These are phyloP conservation scores for Phortica okadai DNA, from an alignment of 2,888 invertebrate genomes.

Conservation along the genomic window DNA sequence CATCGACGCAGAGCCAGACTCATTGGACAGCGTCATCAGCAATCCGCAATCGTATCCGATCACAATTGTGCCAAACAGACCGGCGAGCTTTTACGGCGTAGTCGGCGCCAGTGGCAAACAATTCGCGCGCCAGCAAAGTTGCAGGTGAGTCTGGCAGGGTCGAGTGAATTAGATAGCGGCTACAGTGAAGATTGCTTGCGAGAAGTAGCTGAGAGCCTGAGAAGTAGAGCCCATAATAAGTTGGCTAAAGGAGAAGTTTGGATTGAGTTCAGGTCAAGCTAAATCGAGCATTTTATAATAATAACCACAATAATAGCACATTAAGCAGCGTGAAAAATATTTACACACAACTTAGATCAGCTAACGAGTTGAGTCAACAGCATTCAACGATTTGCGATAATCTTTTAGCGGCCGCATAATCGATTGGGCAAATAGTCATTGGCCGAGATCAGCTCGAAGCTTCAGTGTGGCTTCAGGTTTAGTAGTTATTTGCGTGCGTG, in stretches of 20 bases:
- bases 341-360: slow-evolving; percentile 15
- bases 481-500: slow-evolving; percentile 52
- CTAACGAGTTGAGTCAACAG: slow-evolving; percentile 31
- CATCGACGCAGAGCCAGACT: slow-evolving; percentile 75
- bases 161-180: too few relatives aligned
- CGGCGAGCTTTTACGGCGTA: slow-evolving; percentile 72
- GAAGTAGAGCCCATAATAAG: neutral
- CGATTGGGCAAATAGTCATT: slow-evolving; percentile 13
- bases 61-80: slow-evolving; percentile 75
- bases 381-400: neutral
- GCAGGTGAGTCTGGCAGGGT: slow-evolving; percentile 65
- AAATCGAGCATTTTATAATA: neutral
- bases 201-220: neutral
- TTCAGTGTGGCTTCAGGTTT: slow-evolving; percentile 9
- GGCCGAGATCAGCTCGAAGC: slow-evolving; percentile 12
- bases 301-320: neutral
- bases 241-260: neutral
- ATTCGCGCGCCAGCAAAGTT: slow-evolving; percentile 72
- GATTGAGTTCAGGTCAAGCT: neutral
- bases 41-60: slow-evolving; percentile 76
- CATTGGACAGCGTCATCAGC: slow-evolving; percentile 75
- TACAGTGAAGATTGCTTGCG: too few relatives aligned
- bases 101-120: slow-evolving; percentile 67
- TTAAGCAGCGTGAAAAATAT: slow-evolving; percentile 44
- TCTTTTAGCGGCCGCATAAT: slow-evolving; percentile 19